Evolutionary conservation across 2,797 vertebrate genomes (phyloP).

Genomic region (Buphagus erythrorhynchus): DNA sequence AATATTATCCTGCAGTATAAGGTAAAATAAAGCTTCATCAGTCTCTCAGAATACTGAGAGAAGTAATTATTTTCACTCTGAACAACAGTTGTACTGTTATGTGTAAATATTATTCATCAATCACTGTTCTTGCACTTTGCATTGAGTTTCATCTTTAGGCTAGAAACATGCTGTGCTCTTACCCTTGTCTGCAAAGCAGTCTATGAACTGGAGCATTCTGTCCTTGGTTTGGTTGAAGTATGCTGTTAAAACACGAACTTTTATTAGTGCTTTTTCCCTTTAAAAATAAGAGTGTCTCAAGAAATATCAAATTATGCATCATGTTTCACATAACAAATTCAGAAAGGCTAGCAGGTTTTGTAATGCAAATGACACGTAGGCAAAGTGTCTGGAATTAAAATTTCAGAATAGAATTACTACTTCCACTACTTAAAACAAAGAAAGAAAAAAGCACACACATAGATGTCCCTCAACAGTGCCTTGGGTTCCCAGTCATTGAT

Average conservation of each 20-base stretch:
- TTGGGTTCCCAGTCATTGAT: neutral
- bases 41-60: neutral
- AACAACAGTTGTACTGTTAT: neutral
- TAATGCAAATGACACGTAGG: neutral
- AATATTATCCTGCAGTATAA: neutral
- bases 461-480: neutral
- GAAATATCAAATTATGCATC: neutral
- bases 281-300: neutral
- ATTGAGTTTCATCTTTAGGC: neutral
- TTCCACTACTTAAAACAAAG: neutral
- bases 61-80: neutral
- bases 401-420: neutral
- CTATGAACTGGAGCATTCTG: slow-evolving; percentile 85
- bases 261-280: neutral
- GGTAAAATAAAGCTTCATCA: neutral
- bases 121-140: neutral
- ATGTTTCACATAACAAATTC: neutral
- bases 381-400: neutral
- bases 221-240: slow-evolving; percentile 89
- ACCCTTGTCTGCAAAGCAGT: slow-evolving; percentile 90
- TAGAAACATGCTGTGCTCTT: slow-evolving; percentile 45
- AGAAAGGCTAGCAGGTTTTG: neutral
- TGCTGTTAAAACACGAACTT: slow-evolving; percentile 74
- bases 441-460: neutral
- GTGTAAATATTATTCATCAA: neutral